phyloP scores from a whole-genome alignment of 2,888 invertebrate genomes.

The Pterobdella sp. region DNA sequence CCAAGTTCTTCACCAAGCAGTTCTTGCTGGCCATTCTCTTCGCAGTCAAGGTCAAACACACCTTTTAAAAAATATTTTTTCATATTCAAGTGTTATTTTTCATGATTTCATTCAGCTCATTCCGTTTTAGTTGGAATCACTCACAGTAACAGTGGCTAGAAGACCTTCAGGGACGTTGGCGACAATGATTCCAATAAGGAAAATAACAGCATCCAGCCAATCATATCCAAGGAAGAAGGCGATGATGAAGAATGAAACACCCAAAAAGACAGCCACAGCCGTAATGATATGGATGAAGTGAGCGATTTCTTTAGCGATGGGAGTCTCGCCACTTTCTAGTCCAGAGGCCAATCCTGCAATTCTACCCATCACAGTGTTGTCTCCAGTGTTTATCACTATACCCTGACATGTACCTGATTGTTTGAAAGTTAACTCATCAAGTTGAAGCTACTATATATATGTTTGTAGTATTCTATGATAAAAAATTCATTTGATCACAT shows the following conservation, averaged over 20 bases:
- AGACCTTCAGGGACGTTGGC: slow-evolving; percentile 98
- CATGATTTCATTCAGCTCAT: neutral
- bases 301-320: slow-evolving; percentile 96
- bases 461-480: neutral
- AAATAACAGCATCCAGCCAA: slow-evolving; percentile 98
- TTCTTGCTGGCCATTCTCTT: slow-evolving; percentile 99
- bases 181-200: slow-evolving; percentile 94
- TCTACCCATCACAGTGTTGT: slow-evolving; percentile 52
- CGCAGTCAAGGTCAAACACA: slow-evolving; percentile 93
- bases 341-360: slow-evolving; percentile 53
- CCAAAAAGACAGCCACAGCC: slow-evolving; percentile 68
- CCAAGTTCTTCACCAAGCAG: slow-evolving; percentile 96
- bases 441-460: neutral
- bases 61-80: slow-evolving; percentile 44
- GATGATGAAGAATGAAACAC: slow-evolving; percentile 91
- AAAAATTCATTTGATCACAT: neutral
- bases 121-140: too few relatives aligned
- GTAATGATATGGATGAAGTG: slow-evolving; percentile 98
- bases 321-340: slow-evolving; percentile 65
- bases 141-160: slow-evolving; percentile 88
- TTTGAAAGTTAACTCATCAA: neutral
- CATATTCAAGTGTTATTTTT: neutral
- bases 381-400: slow-evolving; percentile 49
- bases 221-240: slow-evolving; percentile 94
- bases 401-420: slow-evolving; percentile 47